These are phyloP conservation scores for Neoaliturus tenellus DNA, from an alignment of 2,888 invertebrate species.

Conservation along the genomic window DNA sequence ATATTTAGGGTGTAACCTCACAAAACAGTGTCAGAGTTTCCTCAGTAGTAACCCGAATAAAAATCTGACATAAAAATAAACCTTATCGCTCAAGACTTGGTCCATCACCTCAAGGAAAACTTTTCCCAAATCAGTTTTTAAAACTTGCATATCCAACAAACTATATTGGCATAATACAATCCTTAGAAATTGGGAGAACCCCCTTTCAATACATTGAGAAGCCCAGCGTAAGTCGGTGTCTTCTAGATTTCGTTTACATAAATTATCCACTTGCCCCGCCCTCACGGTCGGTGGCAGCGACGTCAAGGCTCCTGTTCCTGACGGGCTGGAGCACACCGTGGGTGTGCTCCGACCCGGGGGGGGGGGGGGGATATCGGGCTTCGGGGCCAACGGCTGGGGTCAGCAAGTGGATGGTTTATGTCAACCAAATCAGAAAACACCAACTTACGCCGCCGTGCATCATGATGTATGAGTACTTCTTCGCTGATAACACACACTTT, in stretches of 20 bases:
- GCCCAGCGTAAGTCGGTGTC: slow-evolving; percentile 23
- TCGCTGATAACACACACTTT: too few species aligned
- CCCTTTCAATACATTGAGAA: neutral
- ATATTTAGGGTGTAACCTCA: too few species aligned
- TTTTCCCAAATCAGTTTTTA: too few species aligned
- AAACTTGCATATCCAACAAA: too few species aligned
- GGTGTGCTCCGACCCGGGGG: neutral
- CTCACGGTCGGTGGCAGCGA: neutral
- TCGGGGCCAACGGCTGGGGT: neutral
- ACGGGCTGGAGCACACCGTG: neutral
- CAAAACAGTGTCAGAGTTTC: too few species aligned
- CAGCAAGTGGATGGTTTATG: slow-evolving; percentile 24
- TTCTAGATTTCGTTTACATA: slow-evolving; percentile 45
- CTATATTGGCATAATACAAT: too few species aligned
- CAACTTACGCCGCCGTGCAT: slow-evolving; percentile 15
- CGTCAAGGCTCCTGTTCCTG: neutral
- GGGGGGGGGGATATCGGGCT: too few species aligned
- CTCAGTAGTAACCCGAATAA: too few species aligned
- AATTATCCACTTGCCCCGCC: slow-evolving; percentile 34
- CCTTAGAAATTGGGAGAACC: neutral
- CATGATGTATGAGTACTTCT: slow-evolving; percentile 3
- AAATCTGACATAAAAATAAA: too few species aligned
- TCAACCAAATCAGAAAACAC: slow-evolving; percentile 2
- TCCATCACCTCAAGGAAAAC: too few species aligned
- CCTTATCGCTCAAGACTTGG: too few species aligned